phyloP scores from a whole-genome alignment of 2,797 vertebrate species.

The Capromys pilorides region DNA sequence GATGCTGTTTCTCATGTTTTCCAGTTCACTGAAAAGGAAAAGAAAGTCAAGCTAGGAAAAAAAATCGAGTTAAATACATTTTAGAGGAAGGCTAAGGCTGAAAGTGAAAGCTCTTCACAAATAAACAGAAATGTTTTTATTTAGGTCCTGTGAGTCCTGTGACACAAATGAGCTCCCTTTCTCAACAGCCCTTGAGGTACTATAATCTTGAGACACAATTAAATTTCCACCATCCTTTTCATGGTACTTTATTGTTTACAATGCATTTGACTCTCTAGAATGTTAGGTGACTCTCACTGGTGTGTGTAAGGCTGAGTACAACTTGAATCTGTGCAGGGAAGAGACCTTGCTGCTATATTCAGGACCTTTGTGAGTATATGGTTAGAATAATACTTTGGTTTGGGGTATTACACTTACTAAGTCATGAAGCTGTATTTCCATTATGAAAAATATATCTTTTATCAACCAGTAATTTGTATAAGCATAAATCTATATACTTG shows the following conservation, averaged over 20 bases:
- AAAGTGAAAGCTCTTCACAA: not conserved
- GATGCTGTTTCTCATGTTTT: not conserved
- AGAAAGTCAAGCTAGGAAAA: not conserved
- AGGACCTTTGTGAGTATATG: not conserved
- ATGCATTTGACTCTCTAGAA: not conserved
- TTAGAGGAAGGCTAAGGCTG: not conserved
- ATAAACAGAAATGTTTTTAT: not conserved
- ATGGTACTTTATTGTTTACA: not conserved
- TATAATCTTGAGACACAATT: not conserved
- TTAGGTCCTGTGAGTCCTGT: not conserved
- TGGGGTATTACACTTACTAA: slow-evolving; percentile 31
- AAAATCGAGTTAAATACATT: not conserved
- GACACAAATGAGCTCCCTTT: not conserved
- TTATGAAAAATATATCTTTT: slow-evolving; percentile 36
- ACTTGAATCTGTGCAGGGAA: not conserved
- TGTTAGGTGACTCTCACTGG: not conserved
- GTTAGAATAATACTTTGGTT: slow-evolving; percentile 1
- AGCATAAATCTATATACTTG: slow-evolving; percentile 38
- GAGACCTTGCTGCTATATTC: not conserved
- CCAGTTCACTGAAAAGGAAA: not conserved
- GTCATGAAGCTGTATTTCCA: slow-evolving; percentile 31
- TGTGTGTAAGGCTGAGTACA: not conserved
- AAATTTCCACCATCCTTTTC: not conserved
- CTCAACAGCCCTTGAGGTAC: not conserved
- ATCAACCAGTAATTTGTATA: slow-evolving; percentile 40